These are phyloP conservation scores for Typhlomys cinereus DNA, from an alignment of 2,113 vertebrate genomes.

Conservation along the genomic window DNA sequence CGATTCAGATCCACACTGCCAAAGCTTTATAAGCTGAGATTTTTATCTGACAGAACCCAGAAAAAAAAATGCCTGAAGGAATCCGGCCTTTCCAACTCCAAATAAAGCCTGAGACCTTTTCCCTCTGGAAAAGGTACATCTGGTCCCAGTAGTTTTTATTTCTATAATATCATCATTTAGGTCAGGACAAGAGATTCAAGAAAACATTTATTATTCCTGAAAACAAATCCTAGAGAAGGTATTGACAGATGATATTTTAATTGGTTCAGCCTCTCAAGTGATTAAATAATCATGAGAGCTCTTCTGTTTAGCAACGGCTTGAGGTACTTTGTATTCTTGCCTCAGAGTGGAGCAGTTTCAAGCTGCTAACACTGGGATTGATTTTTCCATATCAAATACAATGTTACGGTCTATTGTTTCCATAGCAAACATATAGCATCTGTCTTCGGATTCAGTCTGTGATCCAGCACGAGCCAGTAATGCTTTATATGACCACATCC, in stretches of 20 bases:
- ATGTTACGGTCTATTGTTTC: constrained; percentile 84
- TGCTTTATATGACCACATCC: constrained; percentile 83
- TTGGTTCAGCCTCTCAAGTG: constrained; percentile 82
- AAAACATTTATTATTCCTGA: constrained; percentile 75
- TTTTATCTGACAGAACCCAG: constrained; percentile 49
- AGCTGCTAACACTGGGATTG: constrained; percentile 80
- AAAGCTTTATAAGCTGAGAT: not conserved
- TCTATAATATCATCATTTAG: constrained; percentile 64
- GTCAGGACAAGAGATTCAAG: constrained; percentile 73
- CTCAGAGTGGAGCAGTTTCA: constrained; percentile 76
- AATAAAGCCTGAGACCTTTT: constrained; percentile 63
- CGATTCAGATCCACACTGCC: constrained; percentile 21
- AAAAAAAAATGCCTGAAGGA: constrained; percentile 37
- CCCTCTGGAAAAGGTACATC: constrained; percentile 50
- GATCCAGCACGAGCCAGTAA: constrained; percentile 68
- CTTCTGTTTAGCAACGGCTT: constrained; percentile 80
- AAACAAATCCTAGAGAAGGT: constrained; percentile 78
- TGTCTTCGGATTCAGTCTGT: constrained; percentile 80
- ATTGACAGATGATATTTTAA: constrained; percentile 84
- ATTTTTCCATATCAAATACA: constrained; percentile 85
- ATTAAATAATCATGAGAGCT: constrained; percentile 85
- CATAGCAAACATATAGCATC: constrained; percentile 81
- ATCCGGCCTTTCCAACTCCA: constrained; percentile 45
- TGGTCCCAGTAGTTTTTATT: constrained; percentile 52
- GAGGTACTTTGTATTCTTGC: constrained; percentile 80